These are phyloP conservation scores for Asobara japonica DNA, from an alignment of 1,140 invertebrate genomes.

Conservation along the genomic window DNA sequence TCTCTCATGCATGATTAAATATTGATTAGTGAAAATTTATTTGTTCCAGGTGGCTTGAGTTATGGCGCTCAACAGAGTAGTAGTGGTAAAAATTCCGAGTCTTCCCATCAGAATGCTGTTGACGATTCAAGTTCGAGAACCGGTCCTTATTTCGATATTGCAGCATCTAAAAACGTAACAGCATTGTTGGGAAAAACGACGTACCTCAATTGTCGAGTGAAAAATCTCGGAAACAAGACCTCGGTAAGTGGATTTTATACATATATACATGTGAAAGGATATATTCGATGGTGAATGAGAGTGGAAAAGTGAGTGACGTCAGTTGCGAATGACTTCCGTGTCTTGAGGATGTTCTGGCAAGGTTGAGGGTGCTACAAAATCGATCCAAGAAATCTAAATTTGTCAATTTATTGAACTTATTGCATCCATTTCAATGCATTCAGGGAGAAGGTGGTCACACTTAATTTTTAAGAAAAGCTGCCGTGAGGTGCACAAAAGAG, in stretches of 20 bases:
- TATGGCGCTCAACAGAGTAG: slow-evolving; percentile 53
- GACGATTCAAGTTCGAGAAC: slow-evolving; percentile 49
- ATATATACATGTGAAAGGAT: background rate
- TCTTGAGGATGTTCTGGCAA: no score
- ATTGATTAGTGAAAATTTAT: slow-evolving; percentile 22
- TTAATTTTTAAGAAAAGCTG: no score
- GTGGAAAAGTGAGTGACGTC: no score
- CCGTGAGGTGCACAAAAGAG: no score
- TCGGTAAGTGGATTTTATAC: slow-evolving; percentile 68
- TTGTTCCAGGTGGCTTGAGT: slow-evolving; percentile 54
- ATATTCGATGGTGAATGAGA: no score
- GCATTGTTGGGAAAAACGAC: slow-evolving; percentile 85
- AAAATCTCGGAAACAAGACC: slow-evolving; percentile 87
- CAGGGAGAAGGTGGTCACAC: no score
- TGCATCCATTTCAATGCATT: no score
- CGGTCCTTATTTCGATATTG: slow-evolving; percentile 76
- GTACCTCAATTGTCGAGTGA: slow-evolving; percentile 84
- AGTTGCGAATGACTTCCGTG: no score
- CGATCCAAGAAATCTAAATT: no score
- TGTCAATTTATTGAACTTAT: no score
- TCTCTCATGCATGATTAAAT: no score
- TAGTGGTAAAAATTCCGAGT: slow-evolving; percentile 53
- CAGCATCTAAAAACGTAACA: slow-evolving; percentile 81
- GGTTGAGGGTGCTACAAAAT: no score
- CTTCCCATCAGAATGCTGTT: slow-evolving; percentile 54